Evolutionary conservation across 2,797 vertebrate species (phyloP).

Genomic region (Halcyon smyrnensis): DNA sequence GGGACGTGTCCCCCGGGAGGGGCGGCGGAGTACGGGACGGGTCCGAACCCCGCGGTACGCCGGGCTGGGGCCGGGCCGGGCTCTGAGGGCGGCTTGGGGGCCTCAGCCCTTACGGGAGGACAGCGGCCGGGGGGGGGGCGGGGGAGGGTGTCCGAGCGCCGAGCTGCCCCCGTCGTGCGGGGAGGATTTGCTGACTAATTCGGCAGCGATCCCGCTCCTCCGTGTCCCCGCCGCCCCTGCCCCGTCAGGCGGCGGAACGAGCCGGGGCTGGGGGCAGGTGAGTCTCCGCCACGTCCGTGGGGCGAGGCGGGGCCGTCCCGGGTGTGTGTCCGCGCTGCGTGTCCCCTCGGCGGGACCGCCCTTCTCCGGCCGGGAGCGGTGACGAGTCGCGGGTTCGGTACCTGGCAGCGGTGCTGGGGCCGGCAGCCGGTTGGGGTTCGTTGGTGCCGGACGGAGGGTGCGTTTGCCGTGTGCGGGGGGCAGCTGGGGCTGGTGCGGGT

Average conservation of each 20-base stretch:
- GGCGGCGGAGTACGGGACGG: neutral
- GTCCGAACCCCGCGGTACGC: too few species aligned
- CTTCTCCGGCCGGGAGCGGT: too few species aligned
- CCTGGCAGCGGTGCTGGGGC: neutral
- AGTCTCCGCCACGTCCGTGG: neutral
- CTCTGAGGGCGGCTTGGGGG: too few species aligned
- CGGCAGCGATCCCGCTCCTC: neutral
- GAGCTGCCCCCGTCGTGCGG: too few species aligned
- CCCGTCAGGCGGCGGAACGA: neutral
- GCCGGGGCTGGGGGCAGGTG: neutral
- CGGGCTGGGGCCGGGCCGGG: neutral
- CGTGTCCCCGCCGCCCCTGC: neutral
- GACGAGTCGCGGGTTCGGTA: neutral
- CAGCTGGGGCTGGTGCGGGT: neutral
- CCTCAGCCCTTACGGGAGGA: too few species aligned
- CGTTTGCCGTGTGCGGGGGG: neutral
- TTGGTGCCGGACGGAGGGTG: neutral
- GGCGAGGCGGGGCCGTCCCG: too few species aligned
- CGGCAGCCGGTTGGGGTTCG: neutral
- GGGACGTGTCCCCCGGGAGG: neutral
- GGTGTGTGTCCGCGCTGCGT: neutral
- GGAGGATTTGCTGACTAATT: conserved; percentile 26
- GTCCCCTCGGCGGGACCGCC: neutral
- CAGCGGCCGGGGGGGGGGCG: too few species aligned
- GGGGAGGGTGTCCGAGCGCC: too few species aligned